These are phyloP conservation scores for Linyphia triangularis DNA, from an alignment of 2,888 invertebrate species.

Conservation along the genomic window DNA sequence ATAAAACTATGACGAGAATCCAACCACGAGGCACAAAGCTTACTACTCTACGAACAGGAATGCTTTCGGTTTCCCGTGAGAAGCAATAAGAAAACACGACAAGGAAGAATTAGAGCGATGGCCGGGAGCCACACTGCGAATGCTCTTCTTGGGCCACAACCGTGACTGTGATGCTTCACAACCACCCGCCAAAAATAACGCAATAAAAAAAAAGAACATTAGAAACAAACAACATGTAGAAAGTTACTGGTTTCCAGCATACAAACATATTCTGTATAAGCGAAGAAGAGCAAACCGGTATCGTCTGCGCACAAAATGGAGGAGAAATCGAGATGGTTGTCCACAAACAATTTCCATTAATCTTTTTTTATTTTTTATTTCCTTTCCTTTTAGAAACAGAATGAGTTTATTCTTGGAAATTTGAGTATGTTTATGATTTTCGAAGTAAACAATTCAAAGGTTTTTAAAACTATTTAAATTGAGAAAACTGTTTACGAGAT, in stretches of 20 bases:
- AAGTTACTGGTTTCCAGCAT: slow-evolving; percentile 3
- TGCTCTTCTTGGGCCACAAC: slow-evolving; percentile 23
- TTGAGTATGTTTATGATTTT: no score
- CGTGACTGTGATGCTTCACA: slow-evolving; percentile 65
- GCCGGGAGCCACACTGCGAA: slow-evolving; percentile 47
- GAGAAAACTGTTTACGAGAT: no score
- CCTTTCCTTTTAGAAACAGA: background rate
- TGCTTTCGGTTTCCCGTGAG: slow-evolving; percentile 65
- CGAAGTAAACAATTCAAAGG: no score
- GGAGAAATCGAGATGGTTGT: background rate
- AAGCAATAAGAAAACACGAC: slow-evolving; percentile 26
- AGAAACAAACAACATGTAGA: background rate
- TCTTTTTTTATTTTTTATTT: background rate
- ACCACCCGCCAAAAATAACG: background rate
- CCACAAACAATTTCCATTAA: slow-evolving; percentile 13
- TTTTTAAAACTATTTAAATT: no score
- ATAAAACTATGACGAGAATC: no score
- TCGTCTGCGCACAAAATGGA: slow-evolving; percentile 44
- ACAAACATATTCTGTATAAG: background rate
- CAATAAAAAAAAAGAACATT: background rate
- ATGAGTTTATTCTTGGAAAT: no score
- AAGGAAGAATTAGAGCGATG: slow-evolving; percentile 69
- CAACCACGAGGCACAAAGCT: background rate
- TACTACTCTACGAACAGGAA: slow-evolving; percentile 22
- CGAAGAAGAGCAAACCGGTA: slow-evolving; percentile 56